These are phyloP conservation scores for Trachelus troglodyta DNA, from an alignment of 2,888 invertebrate genomes.

Conservation along the genomic window DNA sequence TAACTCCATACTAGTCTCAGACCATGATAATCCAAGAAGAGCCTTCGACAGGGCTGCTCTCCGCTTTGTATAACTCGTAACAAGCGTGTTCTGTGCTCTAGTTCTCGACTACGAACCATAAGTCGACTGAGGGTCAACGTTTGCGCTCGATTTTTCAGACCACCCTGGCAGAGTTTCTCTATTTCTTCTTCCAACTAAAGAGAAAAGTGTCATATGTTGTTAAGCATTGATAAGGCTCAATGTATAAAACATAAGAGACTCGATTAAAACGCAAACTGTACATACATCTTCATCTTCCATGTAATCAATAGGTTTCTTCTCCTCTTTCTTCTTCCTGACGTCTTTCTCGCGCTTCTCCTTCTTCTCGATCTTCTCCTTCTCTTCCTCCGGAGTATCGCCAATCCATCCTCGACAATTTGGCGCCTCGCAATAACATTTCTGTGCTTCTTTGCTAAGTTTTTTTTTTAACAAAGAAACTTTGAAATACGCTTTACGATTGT, in stretches of 20 bases:
- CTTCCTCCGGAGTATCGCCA: conserved; percentile 86
- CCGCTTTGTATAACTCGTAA: conserved; percentile 83
- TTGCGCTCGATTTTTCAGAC: conserved; percentile 89
- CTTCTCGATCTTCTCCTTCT: conserved; percentile 72
- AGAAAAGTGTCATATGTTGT: conserved; percentile 19
- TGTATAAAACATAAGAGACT: conserved; percentile 2
- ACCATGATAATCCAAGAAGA: conserved; percentile 95
- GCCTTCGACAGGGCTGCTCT: conserved; percentile 83
- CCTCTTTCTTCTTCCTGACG: conserved; percentile 63
- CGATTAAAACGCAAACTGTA: conserved; percentile 19
- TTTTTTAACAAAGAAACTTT: neutral
- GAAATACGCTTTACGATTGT: neutral
- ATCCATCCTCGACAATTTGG: conserved; percentile 94
- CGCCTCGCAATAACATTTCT: conserved; percentile 94
- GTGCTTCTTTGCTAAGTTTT: conserved; percentile 87
- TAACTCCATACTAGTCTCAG: conserved; percentile 91
- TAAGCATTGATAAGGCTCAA: conserved; percentile 5
- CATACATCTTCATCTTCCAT: conserved; percentile 67
- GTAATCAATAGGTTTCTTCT: conserved; percentile 56
- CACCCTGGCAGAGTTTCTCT: conserved; percentile 79
- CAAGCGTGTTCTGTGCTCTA: conserved; percentile 79
- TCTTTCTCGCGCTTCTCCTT: conserved; percentile 67
- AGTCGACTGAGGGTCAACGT: conserved; percentile 90
- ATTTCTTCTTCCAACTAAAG: conserved; percentile 89
- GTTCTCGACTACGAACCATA: conserved; percentile 91